Conservation (phyloP, 2,113 vertebrate species). For the Coturnix japonica region DNA sequence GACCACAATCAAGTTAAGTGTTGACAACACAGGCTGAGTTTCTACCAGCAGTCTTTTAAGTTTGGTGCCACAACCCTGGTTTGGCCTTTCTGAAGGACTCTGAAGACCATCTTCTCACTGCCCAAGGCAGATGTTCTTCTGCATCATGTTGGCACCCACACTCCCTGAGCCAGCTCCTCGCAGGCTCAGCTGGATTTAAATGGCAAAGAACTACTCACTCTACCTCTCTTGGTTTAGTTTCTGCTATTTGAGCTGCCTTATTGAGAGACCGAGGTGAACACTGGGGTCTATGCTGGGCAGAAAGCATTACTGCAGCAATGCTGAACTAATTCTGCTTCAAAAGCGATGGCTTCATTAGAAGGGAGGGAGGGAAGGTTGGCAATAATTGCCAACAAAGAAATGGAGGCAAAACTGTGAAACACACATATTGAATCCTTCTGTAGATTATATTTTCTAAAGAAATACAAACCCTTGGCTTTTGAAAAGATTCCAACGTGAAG, state of each 20-base stretch:
- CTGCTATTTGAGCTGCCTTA: not conserved
- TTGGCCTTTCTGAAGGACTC: not conserved
- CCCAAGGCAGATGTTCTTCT: not conserved
- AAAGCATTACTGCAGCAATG: not conserved
- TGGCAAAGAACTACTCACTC: not conserved
- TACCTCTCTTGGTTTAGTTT: not conserved
- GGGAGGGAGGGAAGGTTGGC: too few species aligned
- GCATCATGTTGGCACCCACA: not conserved
- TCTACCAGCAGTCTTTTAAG: not conserved
- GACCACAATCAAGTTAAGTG: not conserved
- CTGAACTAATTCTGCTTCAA: not conserved
- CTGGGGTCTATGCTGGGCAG: not conserved
- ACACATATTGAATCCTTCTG: not conserved
- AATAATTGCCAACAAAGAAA: not conserved
- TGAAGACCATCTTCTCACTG: not conserved
- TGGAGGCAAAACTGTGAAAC: not conserved
- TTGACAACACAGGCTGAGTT: not conserved
- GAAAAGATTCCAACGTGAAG: not conserved
- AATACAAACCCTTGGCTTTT: not conserved
- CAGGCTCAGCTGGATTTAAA: not conserved
- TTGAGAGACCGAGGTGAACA: fast-evolving
- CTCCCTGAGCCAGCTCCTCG: not conserved
- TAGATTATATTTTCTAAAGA: not conserved
- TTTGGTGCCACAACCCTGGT: not conserved
- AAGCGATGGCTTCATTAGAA: not conserved